These are phyloP conservation scores for Halictus rubicundus DNA, from an alignment of 1,140 invertebrate species.

Conservation along the genomic window DNA sequence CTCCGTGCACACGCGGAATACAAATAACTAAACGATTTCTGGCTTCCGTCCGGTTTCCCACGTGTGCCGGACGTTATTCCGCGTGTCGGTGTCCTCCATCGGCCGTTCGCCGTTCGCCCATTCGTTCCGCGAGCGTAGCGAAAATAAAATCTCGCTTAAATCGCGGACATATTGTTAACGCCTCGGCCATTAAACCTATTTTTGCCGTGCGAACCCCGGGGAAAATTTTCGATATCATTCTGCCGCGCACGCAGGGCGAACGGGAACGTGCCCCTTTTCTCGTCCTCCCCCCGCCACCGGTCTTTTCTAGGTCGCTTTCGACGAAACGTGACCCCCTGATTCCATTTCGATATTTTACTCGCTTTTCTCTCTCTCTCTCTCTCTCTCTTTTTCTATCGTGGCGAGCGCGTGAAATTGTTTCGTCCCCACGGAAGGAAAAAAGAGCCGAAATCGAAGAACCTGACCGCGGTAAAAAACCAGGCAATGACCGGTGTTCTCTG, in stretches of 20 bases:
- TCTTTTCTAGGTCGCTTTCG: not conserved
- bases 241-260: not conserved
- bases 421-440: not conserved
- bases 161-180: not conserved
- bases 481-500: not conserved
- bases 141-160: slow-evolving; percentile 8
- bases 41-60: not conserved
- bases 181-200: not conserved
- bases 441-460: not conserved
- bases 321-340: not conserved
- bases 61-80: slow-evolving; percentile 23
- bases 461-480: not conserved
- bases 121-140: not conserved
- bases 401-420: not conserved
- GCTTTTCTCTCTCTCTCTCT: no score
- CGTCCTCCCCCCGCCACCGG: not conserved
- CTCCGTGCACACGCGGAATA: slow-evolving; percentile 19
- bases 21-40: slow-evolving; percentile 28
- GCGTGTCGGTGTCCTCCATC: not conserved
- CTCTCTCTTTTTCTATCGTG: no score
- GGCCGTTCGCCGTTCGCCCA: not conserved
- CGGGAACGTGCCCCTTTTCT: not conserved
- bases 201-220: not conserved
- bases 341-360: not conserved
- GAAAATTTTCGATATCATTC: not conserved